Base-by-base conservation (phyloP, 2,113 vertebrate species). In the Craseonycteris thonglongyai region DNA sequence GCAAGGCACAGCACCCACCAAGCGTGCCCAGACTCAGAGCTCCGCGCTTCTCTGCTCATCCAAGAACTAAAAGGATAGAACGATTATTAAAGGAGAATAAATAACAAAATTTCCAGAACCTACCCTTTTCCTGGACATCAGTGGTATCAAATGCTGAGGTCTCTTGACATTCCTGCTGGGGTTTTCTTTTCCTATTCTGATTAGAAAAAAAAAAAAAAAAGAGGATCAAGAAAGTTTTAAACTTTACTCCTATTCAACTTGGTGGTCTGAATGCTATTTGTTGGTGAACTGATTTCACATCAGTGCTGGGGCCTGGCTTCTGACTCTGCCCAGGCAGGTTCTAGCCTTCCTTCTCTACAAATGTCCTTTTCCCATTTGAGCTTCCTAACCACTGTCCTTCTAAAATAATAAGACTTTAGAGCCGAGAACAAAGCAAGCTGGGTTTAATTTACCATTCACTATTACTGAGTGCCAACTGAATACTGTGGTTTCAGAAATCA, bases 121-220 rank as follows among this genome's bases (percentile, higher is more conserved):
- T 92, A 97, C 97, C 95, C 30, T 84, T 82, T 38, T 90, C 75
- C 56, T 81, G 91, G 83, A 47, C n/a, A 14, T 93, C 66, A 26
- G 75, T 15, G 74, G 7, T 38, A 38, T 59, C 75, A 76, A 45
- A 78, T 0, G 28, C 71, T 71, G 72, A 45, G 5, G 26, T 42
- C 59, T 90, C 88, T n/a, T 89, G 74, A 18, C 71, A 35, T 68
- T 90, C 86, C 30, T 78, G 92, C 54, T 94, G 87, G 30, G 42
- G 4, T 88, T 92, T 91, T 82, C 84, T 75, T 59, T 94, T 61
- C 26, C 2, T 54, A 35, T 69, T 94, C 96, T 97, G 80, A 82
- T 84, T n/a, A n/a, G n/a, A n/a, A n/a, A 51, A 51, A 51, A 51
- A 51, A 51, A 51, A 51, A 51, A 47, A 75, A 93, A 74, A 71